phyloP scores from a whole-genome alignment of 2,888 invertebrate species.

The Aleiodes testaceus region DNA sequence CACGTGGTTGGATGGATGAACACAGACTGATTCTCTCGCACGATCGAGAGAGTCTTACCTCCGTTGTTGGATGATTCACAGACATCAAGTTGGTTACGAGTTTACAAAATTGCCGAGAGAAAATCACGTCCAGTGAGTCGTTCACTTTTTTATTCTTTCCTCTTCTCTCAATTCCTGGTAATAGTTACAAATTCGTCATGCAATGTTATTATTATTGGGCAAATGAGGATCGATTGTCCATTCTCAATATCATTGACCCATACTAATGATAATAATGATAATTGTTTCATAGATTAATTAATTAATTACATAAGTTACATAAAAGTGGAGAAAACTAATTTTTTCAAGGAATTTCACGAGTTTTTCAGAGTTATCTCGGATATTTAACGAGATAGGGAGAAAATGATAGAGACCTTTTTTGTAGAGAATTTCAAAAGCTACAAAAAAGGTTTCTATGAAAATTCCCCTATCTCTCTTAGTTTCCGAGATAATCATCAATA shows the following conservation, averaged over 20 bases:
- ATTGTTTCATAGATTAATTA: neutral
- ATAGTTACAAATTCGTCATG: constrained; percentile 20
- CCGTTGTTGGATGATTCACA: constrained; percentile 48
- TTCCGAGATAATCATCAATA: too few relatives aligned
- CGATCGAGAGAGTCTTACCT: constrained; percentile 20
- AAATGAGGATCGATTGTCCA: neutral
- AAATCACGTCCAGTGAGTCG: constrained; percentile 19
- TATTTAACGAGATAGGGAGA: too few relatives aligned
- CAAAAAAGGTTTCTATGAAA: too few relatives aligned
- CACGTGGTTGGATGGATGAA: constrained; percentile 7
- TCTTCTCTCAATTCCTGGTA: constrained; percentile 23
- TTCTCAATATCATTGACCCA: neutral
- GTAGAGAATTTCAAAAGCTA: too few relatives aligned
- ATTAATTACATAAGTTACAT: neutral
- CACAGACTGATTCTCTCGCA: constrained; percentile 17
- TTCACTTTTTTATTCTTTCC: constrained; percentile 23
- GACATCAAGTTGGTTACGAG: constrained; percentile 36
- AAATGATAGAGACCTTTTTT: too few relatives aligned
- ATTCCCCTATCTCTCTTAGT: too few relatives aligned
- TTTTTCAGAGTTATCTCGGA: neutral
- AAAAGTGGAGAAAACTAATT: neutral
- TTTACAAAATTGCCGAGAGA: neutral
- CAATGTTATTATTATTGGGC: neutral
- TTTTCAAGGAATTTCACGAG: too few relatives aligned
- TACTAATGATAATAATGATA: neutral